Conservation (phyloP, 35 echinoderm and acorn worm species). For the Apostichopus californicus region DNA sequence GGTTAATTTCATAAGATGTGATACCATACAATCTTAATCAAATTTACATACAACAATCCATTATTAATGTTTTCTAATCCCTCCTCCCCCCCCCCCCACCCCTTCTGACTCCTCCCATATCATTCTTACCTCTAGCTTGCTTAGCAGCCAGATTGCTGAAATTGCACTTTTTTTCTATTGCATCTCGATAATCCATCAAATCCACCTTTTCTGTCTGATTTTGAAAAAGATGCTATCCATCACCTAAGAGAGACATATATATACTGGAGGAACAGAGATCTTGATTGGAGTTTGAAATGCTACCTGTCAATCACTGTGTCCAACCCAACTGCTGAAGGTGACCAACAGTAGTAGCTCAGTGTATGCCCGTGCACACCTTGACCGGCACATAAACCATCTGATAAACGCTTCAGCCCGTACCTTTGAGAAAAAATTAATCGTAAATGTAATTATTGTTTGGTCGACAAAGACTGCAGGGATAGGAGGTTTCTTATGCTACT, state of each 20-base stretch:
- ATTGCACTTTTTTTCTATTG: not conserved
- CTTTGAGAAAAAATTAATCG: slow-evolving; percentile 25
- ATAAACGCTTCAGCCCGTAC: slow-evolving; percentile 22
- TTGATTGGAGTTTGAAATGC: not conserved
- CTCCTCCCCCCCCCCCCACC: not conserved
- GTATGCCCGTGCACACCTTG: slow-evolving; percentile 25
- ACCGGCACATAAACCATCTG: slow-evolving; percentile 25
- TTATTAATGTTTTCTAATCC: no score
- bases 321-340: not conserved
- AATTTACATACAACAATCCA: no score
- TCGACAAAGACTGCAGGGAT: not conserved
- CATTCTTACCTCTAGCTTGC: not conserved
- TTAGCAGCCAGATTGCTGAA: not conserved
- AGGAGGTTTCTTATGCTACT: not conserved
- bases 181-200: not conserved
- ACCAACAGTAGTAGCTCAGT: not conserved
- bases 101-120: not conserved
- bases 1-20: no score
- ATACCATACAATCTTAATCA: no score
- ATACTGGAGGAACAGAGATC: not conserved
- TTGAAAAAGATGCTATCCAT: not conserved
- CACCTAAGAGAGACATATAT: not conserved
- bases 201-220: not conserved
- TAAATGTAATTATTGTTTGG: slow-evolving; percentile 56
- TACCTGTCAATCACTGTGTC: not conserved